Base-by-base conservation (phyloP, 1,140 invertebrate genomes). In the Brachionus rotundiformis region DNA sequence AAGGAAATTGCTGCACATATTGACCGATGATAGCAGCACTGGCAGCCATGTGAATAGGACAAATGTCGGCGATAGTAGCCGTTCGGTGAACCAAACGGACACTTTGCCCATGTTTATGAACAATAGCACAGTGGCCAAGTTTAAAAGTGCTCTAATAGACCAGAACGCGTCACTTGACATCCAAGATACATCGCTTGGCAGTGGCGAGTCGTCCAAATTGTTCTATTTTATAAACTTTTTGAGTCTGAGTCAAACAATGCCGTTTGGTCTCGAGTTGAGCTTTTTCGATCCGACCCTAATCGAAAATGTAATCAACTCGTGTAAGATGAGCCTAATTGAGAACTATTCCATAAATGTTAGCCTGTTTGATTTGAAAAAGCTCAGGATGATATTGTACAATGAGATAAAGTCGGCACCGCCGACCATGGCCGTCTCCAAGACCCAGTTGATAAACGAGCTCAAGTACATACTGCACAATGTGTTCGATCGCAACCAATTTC, bases 381-480 rank as follows among this genome's bases (percentile, higher is more conserved):
- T 79, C 1, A 79, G 33, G n/a, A 16, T 19, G 10, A 79, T 79
- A 39, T 63, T 79, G 25, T 59, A 13, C 31, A 36, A 59, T 27
- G 76, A 79, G 36, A 79, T 79, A 10, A 79, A 59, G 11, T 47
- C 49, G 7, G 47, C 47, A 29, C 63, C 63, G 33, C 63, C 63
- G 10, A 23, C 31, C 13, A 54, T 79, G 6, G 59, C 4, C 33
- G 49, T 79, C 2, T 36, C 47, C 8, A 79, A 31, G 7, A 5
- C 25, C 27, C 44, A 79, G 13, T 39, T 79, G 11, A 29, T 79
- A 6, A 63, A 63, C 29, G 76, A 79, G 31, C 33, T 79, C 10
- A 79, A 79, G 3, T 54, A 54, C 29, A 79, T 79, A 13, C n/a
- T 79, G 11, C 47, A 41, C 27, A 79, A 79, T 63, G 76, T 79